phyloP scores from a whole-genome alignment of 2,797 vertebrate species.

The Megaceryle alcyon region DNA sequence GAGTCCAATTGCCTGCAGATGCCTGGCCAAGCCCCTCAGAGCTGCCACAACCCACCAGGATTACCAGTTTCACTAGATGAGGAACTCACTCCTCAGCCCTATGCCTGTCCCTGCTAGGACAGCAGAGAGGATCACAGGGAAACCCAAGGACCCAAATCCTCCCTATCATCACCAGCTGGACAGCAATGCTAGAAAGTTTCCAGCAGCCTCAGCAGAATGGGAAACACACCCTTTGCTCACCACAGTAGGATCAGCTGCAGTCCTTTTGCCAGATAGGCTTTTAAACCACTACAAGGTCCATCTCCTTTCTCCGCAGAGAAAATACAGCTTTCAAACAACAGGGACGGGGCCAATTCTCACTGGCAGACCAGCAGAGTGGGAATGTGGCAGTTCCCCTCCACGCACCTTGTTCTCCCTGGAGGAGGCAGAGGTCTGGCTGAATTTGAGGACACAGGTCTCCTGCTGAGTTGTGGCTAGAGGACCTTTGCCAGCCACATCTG shows the following conservation, averaged over 20 bases:
- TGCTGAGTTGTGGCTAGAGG: accelerated
- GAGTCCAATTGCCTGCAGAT: neutral
- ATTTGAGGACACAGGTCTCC: neutral
- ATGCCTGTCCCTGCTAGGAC: neutral
- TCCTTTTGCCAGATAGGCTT: neutral
- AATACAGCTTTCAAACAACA: accelerated
- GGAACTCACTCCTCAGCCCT: neutral
- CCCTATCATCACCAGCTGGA: neutral
- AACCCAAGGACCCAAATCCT: conserved; percentile 5
- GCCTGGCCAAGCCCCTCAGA: neutral
- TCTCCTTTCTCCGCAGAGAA: neutral
- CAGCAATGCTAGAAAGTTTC: conserved; percentile 15
- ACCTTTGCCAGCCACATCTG: neutral
- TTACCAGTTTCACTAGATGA: conserved; percentile 8
- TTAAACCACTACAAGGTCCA: neutral
- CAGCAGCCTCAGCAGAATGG: neutral
- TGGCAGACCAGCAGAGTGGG: neutral
- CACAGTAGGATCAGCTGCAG: neutral
- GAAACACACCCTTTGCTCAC: neutral
- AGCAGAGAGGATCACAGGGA: neutral
- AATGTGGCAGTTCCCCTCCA: neutral
- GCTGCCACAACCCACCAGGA: neutral
- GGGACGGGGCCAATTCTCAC: neutral
- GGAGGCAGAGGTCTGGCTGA: neutral
- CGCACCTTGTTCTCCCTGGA: neutral